Evolutionary conservation across 2,888 invertebrate genomes (phyloP).

Genomic region (Scotopteryx bipunctaria): DNA sequence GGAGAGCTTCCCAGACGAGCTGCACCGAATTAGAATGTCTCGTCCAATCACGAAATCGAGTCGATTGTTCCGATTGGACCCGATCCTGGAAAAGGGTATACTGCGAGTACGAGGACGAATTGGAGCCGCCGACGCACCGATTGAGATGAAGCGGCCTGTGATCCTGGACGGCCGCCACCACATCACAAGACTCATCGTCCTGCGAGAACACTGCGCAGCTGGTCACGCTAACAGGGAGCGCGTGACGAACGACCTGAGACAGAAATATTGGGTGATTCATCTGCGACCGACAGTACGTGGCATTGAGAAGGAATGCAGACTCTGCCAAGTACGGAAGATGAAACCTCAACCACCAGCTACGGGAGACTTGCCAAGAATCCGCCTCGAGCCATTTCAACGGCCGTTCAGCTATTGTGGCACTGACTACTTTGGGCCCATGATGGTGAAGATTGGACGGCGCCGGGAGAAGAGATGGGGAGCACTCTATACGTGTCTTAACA

Average conservation of each 20-base stretch:
- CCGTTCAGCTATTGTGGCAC: too few species aligned
- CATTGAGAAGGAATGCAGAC: background rate
- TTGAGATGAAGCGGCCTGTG: background rate
- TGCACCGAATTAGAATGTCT: background rate
- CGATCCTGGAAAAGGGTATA: too few species aligned
- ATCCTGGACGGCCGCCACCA: background rate
- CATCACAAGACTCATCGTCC: background rate
- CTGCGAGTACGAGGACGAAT: background rate
- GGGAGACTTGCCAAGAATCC: too few species aligned
- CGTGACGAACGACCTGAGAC: background rate
- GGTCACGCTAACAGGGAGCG: background rate
- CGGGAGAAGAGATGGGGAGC: too few species aligned
- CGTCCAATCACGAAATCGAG: background rate
- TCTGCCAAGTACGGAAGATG: background rate
- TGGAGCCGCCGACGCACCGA: background rate
- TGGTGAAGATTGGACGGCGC: too few species aligned
- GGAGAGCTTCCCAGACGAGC: too few species aligned
- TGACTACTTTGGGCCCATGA: too few species aligned
- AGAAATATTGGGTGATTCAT: background rate
- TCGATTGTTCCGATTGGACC: too few species aligned
- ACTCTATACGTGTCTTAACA: too few species aligned
- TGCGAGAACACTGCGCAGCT: background rate
- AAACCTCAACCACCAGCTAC: background rate
- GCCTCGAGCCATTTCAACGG: too few species aligned
- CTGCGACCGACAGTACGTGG: background rate